Evolutionary conservation across 2,888 invertebrate genomes (phyloP).

Genomic region (Drosophila buzzatii): DNA sequence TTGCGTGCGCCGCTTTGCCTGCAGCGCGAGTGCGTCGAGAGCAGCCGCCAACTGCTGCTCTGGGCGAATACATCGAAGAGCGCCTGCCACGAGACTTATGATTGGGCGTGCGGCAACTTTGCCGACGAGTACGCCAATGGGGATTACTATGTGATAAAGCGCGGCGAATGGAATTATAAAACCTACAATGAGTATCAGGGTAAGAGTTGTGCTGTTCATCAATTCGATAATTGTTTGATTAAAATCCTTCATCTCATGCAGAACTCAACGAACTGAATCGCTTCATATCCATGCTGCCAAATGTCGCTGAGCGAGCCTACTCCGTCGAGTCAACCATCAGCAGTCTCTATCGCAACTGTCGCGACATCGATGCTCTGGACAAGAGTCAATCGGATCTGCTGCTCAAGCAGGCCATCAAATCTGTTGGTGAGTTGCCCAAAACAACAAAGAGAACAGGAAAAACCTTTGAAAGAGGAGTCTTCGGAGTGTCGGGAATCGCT

Average conservation of each 20-base stretch:
- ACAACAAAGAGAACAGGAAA: neutral
- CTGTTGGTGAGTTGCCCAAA: conserved; percentile 79
- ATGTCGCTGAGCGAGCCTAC: conserved; percentile 74
- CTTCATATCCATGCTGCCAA: conserved; percentile 84
- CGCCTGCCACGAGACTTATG: conserved; percentile 84
- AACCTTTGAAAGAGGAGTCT: neutral
- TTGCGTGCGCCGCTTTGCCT: conserved; percentile 83
- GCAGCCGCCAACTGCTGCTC: conserved; percentile 83
- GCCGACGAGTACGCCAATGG: conserved; percentile 81
- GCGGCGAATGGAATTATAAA: conserved; percentile 84
- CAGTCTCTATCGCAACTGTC: conserved; percentile 83
- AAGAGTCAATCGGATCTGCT: conserved; percentile 83
- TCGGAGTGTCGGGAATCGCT: neutral
- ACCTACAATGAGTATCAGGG: conserved; percentile 85
- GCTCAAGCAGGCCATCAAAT: conserved; percentile 82
- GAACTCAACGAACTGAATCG: conserved; percentile 83
- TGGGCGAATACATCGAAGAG: conserved; percentile 84
- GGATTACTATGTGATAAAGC: conserved; percentile 83
- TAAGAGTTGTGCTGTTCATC: conserved; percentile 39
- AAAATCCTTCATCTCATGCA: conserved; percentile 28
- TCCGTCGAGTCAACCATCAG: conserved; percentile 84
- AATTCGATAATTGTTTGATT: neutral
- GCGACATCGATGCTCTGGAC: conserved; percentile 83
- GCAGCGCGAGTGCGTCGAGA: conserved; percentile 84
- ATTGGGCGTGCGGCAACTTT: conserved; percentile 85